Evolutionary conservation across 2,797 vertebrate genomes (phyloP).

Genomic region (Knipowitschia caucasica): DNA sequence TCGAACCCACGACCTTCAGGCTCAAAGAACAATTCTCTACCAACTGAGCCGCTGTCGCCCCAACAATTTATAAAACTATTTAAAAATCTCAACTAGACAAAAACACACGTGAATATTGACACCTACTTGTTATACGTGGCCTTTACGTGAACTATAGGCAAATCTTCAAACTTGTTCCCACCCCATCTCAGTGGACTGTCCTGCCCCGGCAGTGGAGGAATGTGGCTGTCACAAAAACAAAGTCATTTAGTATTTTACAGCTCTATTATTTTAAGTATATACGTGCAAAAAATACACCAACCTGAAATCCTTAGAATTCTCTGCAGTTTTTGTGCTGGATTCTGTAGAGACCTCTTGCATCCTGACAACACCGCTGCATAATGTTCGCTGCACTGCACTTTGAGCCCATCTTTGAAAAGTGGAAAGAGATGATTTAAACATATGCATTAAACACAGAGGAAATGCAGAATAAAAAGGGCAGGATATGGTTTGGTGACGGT

Average conservation of each 20-base stretch:
- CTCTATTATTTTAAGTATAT: not conserved
- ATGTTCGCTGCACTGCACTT: slow-evolving; percentile 28
- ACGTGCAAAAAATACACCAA: slow-evolving; percentile 4
- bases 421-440: not conserved
- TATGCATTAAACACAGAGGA: not conserved
- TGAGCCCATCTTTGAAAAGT: slow-evolving; percentile 9
- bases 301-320: slow-evolving; percentile 57
- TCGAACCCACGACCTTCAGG: too few species aligned
- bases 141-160: slow-evolving; percentile 87
- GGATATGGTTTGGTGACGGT: not conserved
- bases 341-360: slow-evolving; percentile 37
- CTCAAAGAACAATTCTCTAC: too few species aligned
- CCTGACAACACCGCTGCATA: slow-evolving; percentile 48
- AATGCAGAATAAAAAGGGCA: not conserved
- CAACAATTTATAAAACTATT: too few species aligned
- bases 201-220: slow-evolving; percentile 79
- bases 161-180: slow-evolving; percentile 85
- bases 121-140: slow-evolving; percentile 97
- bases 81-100: too few species aligned
- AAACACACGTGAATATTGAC: too few species aligned
- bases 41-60: too few species aligned
- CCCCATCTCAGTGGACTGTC: slow-evolving; percentile 82
- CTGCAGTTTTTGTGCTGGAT: not conserved
- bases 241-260: not conserved
- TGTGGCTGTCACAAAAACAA: slow-evolving; percentile 60